Evolutionary conservation across 1,140 invertebrate genomes (phyloP).

Genomic region (Leptinotarsa lineolata): DNA sequence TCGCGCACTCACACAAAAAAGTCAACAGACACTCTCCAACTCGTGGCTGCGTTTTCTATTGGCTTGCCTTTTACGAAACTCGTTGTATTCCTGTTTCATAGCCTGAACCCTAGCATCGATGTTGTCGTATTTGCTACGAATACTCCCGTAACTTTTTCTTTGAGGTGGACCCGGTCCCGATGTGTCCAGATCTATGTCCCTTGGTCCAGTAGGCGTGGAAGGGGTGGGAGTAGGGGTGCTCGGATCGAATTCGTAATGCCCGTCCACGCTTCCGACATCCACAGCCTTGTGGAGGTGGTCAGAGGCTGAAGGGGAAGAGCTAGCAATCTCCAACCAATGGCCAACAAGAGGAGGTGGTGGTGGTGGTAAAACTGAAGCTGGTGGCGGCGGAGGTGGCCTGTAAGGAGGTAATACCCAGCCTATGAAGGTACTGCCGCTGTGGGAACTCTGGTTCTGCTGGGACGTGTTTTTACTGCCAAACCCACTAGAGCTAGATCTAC

Average conservation of each 20-base stretch:
- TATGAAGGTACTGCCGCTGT: constrained; percentile 71
- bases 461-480: constrained; percentile 91
- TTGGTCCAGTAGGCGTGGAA: constrained; percentile 68
- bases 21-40: constrained; percentile 75
- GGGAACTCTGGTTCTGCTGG: constrained; percentile 72
- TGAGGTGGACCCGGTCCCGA: constrained; percentile 55
- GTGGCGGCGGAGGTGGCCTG: constrained; percentile 69
- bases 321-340: constrained; percentile 66
- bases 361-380: constrained; percentile 51
- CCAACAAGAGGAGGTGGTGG: constrained; percentile 59
- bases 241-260: constrained; percentile 93
- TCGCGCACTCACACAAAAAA: constrained; percentile 26
- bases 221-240: constrained; percentile 76
- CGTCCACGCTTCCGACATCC: constrained; percentile 87
- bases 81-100: constrained; percentile 94
- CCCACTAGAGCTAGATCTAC: constrained; percentile 82
- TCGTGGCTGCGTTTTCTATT: constrained; percentile 69
- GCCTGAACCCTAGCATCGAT: constrained; percentile 89
- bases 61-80: constrained; percentile 86
- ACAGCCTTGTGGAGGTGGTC: constrained; percentile 61
- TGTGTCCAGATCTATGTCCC: constrained; percentile 60
- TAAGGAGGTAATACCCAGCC: constrained; percentile 79
- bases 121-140: constrained; percentile 70
- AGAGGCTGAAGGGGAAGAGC: constrained; percentile 59
- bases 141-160: constrained; percentile 52